Evolutionary conservation across 35 echinoderm and acorn worm genomes (phyloP).

Genomic region (Diadema setosum): DNA sequence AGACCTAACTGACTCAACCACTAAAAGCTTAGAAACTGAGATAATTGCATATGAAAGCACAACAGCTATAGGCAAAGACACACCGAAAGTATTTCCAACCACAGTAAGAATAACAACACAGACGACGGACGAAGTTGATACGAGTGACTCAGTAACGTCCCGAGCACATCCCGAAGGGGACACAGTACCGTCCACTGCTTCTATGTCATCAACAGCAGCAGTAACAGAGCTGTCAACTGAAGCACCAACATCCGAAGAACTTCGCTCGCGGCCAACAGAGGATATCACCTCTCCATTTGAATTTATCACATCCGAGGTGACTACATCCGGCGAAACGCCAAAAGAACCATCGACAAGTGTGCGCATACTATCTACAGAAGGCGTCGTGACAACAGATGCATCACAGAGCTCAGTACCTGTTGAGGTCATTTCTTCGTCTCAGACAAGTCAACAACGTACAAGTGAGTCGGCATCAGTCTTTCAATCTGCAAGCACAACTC

Average conservation of each 20-base stretch:
- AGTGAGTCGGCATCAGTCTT: too few species aligned
- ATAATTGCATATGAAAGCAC: neutral
- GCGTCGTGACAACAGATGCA: too few species aligned
- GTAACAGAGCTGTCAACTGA: neutral
- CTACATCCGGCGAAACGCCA: neutral
- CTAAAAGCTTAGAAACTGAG: neutral
- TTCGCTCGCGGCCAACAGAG: neutral
- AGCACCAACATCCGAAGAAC: neutral
- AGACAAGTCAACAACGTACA: too few species aligned
- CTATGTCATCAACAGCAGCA: neutral
- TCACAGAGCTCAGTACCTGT: neutral
- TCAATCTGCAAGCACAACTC: too few species aligned
- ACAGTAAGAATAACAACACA: neutral
- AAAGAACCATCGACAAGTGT: neutral
- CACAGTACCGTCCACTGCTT: neutral
- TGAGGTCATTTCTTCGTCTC: neutral
- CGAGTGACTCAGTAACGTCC: neutral
- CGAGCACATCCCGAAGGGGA: neutral
- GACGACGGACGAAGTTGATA: neutral
- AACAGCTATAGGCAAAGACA: neutral
- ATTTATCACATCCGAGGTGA: neutral
- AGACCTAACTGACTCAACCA: too few species aligned
- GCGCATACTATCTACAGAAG: neutral
- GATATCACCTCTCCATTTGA: neutral
- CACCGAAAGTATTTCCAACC: too few species aligned